Evolutionary conservation across 2,113 vertebrate genomes (phyloP).

Genomic region (Lonchura striata): DNA sequence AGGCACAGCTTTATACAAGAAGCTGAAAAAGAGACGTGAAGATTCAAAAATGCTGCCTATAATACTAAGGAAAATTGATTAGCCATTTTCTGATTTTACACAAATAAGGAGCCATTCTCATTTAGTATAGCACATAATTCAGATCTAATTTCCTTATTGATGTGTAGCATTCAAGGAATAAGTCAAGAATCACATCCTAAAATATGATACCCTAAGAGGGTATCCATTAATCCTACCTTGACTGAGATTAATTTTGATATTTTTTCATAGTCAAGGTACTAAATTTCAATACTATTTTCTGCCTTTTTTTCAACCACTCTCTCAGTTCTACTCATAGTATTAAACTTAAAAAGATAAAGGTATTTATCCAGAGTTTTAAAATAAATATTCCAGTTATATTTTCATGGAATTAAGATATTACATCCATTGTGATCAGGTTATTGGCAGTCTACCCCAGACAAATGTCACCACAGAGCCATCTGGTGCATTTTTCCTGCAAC

Average conservation of each 20-base stretch:
- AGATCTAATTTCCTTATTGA: background rate
- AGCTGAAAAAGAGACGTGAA: background rate
- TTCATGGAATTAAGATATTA: background rate
- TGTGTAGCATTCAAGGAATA: background rate
- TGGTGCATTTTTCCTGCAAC: slow-evolving; percentile 69
- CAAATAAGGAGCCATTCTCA: background rate
- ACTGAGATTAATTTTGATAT: background rate
- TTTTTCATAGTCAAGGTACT: background rate
- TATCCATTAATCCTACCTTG: background rate
- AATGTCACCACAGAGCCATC: slow-evolving; percentile 66
- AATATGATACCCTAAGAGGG: background rate
- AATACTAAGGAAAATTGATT: background rate
- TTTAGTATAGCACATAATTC: background rate
- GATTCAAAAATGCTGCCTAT: background rate
- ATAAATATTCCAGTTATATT: slow-evolving; percentile 36
- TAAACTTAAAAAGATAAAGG: background rate
- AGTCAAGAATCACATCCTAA: background rate
- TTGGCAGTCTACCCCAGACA: background rate
- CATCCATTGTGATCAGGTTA: background rate
- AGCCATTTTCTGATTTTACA: background rate
- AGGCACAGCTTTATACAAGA: background rate
- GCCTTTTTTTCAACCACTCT: background rate
- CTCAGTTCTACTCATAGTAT: background rate
- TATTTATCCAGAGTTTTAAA: background rate
- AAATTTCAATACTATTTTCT: background rate